Evolutionary conservation across 1,140 invertebrate genomes (phyloP), one percentile per base, ranked within the genome.

Genomic region (Forficula auricularia): DNA sequence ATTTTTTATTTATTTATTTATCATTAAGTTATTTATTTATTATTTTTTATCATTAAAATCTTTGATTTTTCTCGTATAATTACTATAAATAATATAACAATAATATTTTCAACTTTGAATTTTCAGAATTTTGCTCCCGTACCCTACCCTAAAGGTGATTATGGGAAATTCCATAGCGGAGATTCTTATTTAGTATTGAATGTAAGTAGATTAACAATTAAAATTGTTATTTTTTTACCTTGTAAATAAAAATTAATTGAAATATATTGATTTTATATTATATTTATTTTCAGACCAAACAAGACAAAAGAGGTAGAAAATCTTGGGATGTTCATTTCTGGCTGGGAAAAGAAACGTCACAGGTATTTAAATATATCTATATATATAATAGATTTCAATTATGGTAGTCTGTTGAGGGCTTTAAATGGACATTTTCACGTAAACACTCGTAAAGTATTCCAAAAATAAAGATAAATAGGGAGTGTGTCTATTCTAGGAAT

Each of bases 241-340:
- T 22, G n/a, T 14, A 35, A 31, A 42, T 16, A 18, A 20, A 6
- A 4, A 27, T 27, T 6, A 27, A 27, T n/a, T n/a, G n/a, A n/a
- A n/a, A n/a, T n/a, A n/a, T n/a, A n/a, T n/a, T 27, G 22, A 4
- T 27, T 6, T 27, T 10, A 27, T 27, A 10, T 4, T 27, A 18
- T 22, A 38, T 39, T 38, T 44, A 20, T 34, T 33, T 62, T 14
- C 51, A 79, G 76, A 78, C 74, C 2, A 71, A 71, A 57, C 56
- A 73, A 54, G 38, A 56, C 31, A 72, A 72, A 34, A 66, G 66
- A 32, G 74, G 74, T 22, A 63, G 66, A 7, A 61, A 82, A 14
- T 71, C 72, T 18, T 84, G 77, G 72, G 82, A 90, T 59, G 77
- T 92, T 39, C 82, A 90, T 59, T 92, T 86, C 60, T 92, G 87